These are phyloP conservation scores for Heliconius congener DNA, from an alignment of 1,140 invertebrate genomes.

Conservation along the genomic window DNA sequence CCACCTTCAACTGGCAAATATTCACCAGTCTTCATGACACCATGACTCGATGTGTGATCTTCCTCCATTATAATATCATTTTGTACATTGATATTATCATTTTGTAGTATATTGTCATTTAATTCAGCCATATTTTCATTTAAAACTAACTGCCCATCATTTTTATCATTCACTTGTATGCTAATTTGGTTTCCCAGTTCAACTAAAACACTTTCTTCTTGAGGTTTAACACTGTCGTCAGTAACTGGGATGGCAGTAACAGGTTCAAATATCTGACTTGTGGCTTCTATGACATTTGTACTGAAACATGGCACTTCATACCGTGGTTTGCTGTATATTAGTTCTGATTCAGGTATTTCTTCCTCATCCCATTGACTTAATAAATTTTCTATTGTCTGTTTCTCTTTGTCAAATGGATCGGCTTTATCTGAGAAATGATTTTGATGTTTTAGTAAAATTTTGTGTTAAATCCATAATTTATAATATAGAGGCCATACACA, in stretches of 20 bases:
- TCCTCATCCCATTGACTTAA: conserved; percentile 78
- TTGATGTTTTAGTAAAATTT: neutral
- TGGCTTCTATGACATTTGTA: conserved; percentile 64
- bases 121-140: neutral
- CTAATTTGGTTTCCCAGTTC: conserved; percentile 51
- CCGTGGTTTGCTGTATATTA: conserved; percentile 40
- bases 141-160: conserved; percentile 9
- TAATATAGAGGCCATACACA: no score
- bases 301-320: conserved; percentile 66
- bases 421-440: conserved; percentile 57
- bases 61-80: conserved; percentile 62
- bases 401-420: conserved; percentile 68
- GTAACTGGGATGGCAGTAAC: conserved; percentile 58
- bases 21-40: conserved; percentile 52
- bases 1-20: conserved; percentile 74
- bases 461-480: neutral
- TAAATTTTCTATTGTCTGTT: conserved; percentile 71
- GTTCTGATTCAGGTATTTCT: conserved; percentile 67
- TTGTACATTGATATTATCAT: neutral
- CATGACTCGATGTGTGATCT: conserved; percentile 47
- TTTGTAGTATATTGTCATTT: neutral
- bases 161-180: conserved; percentile 14
- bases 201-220: conserved; percentile 59
- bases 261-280: conserved; percentile 67
- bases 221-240: conserved; percentile 39